Evolutionary conservation across 2,113 vertebrate species (phyloP).

Genomic region (Dasypus novemcinctus): DNA sequence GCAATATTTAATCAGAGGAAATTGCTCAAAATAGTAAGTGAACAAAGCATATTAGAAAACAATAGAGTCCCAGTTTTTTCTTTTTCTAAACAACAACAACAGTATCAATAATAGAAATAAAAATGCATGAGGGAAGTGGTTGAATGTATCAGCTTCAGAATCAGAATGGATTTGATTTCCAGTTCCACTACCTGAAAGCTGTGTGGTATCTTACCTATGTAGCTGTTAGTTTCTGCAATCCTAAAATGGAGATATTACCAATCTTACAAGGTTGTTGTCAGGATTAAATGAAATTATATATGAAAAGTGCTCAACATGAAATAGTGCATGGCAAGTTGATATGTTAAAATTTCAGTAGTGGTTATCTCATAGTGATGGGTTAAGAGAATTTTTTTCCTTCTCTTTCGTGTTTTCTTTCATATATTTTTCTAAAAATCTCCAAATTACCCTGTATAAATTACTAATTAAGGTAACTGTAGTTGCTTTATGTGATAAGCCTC

Average conservation of each 20-base stretch:
- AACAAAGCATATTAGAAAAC: conserved; percentile 21
- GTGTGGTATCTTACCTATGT: neutral
- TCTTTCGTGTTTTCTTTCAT: conserved; percentile 18
- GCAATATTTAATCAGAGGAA: conserved; percentile 47
- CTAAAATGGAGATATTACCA: neutral
- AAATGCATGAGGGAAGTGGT: neutral
- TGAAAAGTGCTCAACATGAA: neutral
- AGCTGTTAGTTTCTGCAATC: neutral
- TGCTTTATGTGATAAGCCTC: neutral
- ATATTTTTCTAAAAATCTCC: neutral
- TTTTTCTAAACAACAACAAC: too few relatives aligned
- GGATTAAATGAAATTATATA: neutral
- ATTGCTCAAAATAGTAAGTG: conserved; percentile 33
- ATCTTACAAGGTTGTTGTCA: neutral
- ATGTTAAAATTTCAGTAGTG: neutral
- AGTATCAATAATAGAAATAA: neutral
- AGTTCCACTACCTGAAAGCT: neutral
- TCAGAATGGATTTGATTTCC: neutral
- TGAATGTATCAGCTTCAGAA: neutral
- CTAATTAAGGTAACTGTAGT: neutral
- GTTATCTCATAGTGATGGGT: neutral
- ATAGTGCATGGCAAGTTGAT: neutral
- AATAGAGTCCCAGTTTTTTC: neutral
- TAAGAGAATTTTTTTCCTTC: neutral
- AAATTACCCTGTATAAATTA: neutral